Conservation (phyloP, 2,797 vertebrate species). For the Chaetophractus vellerosus region DNA sequence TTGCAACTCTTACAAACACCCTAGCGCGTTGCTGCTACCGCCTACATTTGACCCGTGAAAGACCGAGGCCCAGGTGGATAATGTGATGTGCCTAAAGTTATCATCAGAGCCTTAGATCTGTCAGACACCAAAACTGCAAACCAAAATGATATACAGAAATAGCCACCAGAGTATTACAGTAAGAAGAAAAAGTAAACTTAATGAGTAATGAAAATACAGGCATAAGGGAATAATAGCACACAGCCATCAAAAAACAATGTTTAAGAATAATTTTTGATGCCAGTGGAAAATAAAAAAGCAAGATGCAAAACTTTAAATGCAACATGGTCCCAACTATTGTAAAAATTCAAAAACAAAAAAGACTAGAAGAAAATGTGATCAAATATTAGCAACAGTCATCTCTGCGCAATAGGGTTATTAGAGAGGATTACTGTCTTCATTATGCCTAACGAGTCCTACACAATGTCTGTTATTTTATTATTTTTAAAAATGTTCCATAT, state of each 20-base stretch:
- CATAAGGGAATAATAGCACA: no score
- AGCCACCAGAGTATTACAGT: not conserved
- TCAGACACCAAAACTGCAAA: constrained; percentile 8
- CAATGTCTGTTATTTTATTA: constrained; percentile 1
- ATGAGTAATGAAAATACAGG: not conserved
- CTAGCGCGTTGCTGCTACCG: not conserved
- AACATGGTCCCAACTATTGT: not conserved
- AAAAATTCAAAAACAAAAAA: constrained; percentile 42
- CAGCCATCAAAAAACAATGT: not conserved
- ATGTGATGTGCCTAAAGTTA: not conserved
- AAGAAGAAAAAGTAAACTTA: not conserved
- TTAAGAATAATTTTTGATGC: not conserved
- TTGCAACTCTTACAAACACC: not conserved
- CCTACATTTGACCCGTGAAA: not conserved
- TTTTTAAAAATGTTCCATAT: not conserved
- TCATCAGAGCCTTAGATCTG: not conserved
- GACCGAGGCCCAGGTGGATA: not conserved
- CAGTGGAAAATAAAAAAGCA: not conserved
- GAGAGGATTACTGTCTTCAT: constrained; percentile 1
- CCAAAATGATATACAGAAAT: not conserved
- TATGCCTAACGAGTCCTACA: not conserved
- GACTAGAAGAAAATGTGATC: constrained; percentile 17
- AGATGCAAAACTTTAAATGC: constrained; percentile 15
- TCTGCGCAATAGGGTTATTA: not conserved
- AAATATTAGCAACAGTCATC: not conserved